These are phyloP conservation scores for Podiceps cristatus DNA, from an alignment of 2,113 vertebrate species.

Conservation along the genomic window DNA sequence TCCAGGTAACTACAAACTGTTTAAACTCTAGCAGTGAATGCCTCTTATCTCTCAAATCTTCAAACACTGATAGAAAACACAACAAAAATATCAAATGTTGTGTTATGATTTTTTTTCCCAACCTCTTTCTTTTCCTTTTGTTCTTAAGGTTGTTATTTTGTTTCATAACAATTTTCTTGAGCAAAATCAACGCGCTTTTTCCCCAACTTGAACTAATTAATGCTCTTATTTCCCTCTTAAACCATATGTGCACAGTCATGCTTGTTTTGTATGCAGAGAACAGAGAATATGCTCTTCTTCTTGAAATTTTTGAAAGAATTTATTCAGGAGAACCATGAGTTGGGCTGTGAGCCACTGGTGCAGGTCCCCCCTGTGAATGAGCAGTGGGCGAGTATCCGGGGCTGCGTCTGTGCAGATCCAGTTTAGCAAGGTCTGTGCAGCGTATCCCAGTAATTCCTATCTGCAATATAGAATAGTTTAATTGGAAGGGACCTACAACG, in stretches of 20 bases:
- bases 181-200: background rate
- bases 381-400: background rate
- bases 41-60: background rate
- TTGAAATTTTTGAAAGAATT: background rate
- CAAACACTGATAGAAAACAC: background rate
- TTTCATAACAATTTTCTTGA: background rate
- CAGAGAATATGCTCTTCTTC: background rate
- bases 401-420: background rate
- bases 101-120: background rate
- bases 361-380: background rate
- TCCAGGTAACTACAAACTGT: background rate
- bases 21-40: background rate
- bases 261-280: background rate
- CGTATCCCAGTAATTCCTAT: background rate
- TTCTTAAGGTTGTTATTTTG: background rate
- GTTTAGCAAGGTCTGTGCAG: background rate
- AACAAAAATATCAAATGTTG: background rate
- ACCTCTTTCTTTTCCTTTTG: background rate
- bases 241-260: accelerated
- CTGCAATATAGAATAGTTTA: background rate
- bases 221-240: background rate
- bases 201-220: background rate
- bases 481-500: background rate
- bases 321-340: background rate
- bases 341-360: background rate